These are phyloP conservation scores for Bombus breviceps DNA, from an alignment of 1,140 invertebrate genomes.

Conservation along the genomic window DNA sequence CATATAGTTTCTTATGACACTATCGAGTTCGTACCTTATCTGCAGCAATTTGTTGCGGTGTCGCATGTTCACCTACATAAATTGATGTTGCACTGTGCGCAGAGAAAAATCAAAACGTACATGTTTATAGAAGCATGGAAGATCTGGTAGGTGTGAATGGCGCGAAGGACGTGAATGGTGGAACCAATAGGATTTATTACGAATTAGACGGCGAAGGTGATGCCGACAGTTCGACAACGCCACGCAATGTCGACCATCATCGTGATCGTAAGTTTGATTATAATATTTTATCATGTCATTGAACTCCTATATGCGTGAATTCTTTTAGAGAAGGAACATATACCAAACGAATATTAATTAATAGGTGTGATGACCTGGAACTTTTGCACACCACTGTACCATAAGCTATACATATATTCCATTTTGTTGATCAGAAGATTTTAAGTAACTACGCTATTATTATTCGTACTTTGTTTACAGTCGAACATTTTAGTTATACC, in stretches of 20 bases:
- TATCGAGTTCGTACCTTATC: not conserved
- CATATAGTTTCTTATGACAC: not conserved
- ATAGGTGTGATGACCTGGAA: not conserved
- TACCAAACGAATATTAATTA: not conserved
- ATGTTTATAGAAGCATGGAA: conserved; percentile 75
- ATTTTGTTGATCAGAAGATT: not conserved
- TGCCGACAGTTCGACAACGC: conserved; percentile 78
- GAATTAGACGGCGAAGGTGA: conserved; percentile 76
- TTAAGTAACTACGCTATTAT: not conserved
- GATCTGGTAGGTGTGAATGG: conserved; percentile 66
- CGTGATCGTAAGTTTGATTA: conserved; percentile 75
- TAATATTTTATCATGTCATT: not conserved
- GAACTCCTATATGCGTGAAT: too few species aligned
- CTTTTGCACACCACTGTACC: too few species aligned
- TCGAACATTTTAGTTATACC: not conserved
- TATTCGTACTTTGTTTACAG: not conserved
- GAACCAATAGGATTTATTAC: conserved; percentile 68
- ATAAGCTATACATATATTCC: not conserved
- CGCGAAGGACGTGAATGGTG: conserved; percentile 68
- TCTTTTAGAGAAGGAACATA: too few species aligned
- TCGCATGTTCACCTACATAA: not conserved
- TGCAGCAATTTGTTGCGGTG: not conserved
- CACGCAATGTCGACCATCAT: conserved; percentile 71
- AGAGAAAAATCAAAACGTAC: not conserved
- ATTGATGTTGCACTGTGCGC: not conserved